phyloP scores from a whole-genome alignment of 2,888 invertebrate species.

The Pristionchus mayeri region DNA sequence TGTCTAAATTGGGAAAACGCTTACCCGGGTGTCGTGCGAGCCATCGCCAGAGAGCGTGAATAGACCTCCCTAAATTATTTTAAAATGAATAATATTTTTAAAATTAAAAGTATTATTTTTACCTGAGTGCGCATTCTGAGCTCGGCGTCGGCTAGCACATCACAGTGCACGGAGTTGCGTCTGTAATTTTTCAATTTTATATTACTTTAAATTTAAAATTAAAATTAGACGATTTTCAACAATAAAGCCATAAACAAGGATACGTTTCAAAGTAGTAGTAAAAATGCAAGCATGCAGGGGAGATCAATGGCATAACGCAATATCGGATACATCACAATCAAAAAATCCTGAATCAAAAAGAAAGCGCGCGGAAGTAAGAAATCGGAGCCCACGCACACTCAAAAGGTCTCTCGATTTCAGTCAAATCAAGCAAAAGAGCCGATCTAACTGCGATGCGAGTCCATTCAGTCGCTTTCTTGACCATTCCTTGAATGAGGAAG shows the following conservation, averaged over 20 bases:
- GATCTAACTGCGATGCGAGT: conserved; percentile 33
- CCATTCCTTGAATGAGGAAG: conserved; percentile 31
- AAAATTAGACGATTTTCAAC: not conserved
- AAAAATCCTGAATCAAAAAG: no score
- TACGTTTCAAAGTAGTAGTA: not conserved
- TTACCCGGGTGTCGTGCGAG: conserved; percentile 35
- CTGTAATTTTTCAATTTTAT: conserved; percentile 58
- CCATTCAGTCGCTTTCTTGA: conserved; percentile 35
- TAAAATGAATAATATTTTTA: no score
- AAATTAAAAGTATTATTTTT: no score
- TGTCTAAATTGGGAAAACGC: no score
- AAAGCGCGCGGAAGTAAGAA: no score
- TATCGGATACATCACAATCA: not conserved
- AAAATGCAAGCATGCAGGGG: not conserved
- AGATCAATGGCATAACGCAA: not conserved
- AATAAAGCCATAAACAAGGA: no score
- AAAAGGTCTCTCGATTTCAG: not conserved
- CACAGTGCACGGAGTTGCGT: conserved; percentile 70
- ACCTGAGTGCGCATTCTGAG: conserved; percentile 44
- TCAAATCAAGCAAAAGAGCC: not conserved
- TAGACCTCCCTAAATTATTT: conserved; percentile 45
- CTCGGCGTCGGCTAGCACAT: conserved; percentile 60
- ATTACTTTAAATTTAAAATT: not conserved
- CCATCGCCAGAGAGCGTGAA: conserved; percentile 36
- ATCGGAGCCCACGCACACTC: no score